Evolutionary conservation across 2,113 vertebrate genomes (phyloP).

Genomic region (Sigmodon hispidus): DNA sequence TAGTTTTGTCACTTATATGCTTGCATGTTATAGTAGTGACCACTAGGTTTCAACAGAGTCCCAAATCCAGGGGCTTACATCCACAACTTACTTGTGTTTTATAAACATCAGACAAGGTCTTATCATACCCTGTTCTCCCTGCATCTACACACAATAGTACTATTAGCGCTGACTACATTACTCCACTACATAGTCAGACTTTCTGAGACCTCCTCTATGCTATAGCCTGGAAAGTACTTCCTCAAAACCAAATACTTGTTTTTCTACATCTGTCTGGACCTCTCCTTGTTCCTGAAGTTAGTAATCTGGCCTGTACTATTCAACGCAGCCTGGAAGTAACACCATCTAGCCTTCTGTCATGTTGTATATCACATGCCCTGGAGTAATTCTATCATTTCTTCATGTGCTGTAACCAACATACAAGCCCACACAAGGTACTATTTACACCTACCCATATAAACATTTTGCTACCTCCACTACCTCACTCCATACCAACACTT

Average conservation of each 20-base stretch:
- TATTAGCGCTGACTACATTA: too few species aligned
- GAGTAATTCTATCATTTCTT: fast-evolving
- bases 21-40: too few species aligned
- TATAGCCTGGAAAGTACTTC: too few species aligned
- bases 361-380: not conserved
- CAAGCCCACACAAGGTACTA: not conserved
- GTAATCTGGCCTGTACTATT: too few species aligned
- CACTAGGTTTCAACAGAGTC: too few species aligned
- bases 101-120: not conserved
- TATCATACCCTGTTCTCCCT: too few species aligned
- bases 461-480: too few species aligned
- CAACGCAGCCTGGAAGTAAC: too few species aligned
- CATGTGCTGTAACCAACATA: fast-evolving
- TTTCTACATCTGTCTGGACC: not conserved
- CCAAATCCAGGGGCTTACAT: not conserved
- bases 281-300: not conserved
- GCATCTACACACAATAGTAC: too few species aligned
- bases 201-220: not conserved
- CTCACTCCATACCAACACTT: not conserved
- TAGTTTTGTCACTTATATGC: too few species aligned
- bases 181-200: not conserved
- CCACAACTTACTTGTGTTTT: not conserved
- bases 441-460: not conserved
- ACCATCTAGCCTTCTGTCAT: not conserved
- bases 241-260: not conserved